phyloP scores from a whole-genome alignment of 2,888 invertebrate genomes.

The Xylocampa areola region DNA sequence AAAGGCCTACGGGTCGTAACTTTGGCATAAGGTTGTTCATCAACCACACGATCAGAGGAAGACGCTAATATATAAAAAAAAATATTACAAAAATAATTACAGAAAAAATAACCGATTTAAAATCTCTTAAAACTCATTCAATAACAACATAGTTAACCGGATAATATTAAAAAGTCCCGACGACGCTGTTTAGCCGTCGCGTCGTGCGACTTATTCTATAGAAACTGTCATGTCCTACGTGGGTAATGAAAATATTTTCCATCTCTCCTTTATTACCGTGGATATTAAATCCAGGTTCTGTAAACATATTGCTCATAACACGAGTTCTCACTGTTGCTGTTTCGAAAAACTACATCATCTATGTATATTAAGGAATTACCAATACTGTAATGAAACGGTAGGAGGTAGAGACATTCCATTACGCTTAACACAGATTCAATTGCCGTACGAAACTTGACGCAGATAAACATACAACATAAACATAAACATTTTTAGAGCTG shows the following conservation, averaged over 20 bases:
- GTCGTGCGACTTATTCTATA: slow-evolving; percentile 68
- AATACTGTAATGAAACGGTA: too few relatives aligned
- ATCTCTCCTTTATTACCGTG: slow-evolving; percentile 80
- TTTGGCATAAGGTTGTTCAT: too few relatives aligned
- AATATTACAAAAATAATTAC: background rate
- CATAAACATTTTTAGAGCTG: too few relatives aligned
- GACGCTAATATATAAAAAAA: background rate
- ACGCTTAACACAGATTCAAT: too few relatives aligned
- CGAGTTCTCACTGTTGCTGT: slow-evolving; percentile 37
- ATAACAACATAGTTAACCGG: slow-evolving; percentile 40
- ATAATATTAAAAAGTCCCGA: slow-evolving; percentile 73
- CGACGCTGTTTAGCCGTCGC: slow-evolving; percentile 61
- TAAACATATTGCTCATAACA: slow-evolving; percentile 68
- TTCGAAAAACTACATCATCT: too few relatives aligned
- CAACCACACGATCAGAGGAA: too few relatives aligned
- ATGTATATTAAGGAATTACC: too few relatives aligned
- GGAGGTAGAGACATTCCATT: too few relatives aligned
- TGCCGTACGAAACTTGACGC: too few relatives aligned
- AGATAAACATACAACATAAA: too few relatives aligned
- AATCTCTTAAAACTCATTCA: slow-evolving; percentile 2
- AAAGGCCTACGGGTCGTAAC: too few relatives aligned
- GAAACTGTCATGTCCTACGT: slow-evolving; percentile 71
- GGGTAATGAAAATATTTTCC: slow-evolving; percentile 85
- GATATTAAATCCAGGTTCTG: slow-evolving; percentile 82
- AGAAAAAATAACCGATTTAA: background rate